Conservation (phyloP, 1,140 invertebrate genomes). For the Drosophila nikananu region DNA sequence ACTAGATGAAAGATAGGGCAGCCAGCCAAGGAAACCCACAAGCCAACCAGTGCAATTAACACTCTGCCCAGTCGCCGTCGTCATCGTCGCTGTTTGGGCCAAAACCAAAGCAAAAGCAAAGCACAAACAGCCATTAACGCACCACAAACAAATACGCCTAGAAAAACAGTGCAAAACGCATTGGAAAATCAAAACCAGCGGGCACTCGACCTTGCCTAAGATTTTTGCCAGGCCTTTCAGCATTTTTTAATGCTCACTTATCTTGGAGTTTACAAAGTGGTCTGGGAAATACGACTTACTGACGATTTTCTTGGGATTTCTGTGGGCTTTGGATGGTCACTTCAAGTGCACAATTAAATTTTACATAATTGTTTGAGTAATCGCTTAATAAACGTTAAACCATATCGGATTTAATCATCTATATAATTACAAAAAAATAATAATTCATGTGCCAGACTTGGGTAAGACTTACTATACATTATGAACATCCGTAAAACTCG, state of each 20-base stretch:
- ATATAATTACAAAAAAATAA: slow-evolving; percentile 8
- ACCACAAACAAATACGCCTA: slow-evolving; percentile 49
- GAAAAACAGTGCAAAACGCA: slow-evolving; percentile 49
- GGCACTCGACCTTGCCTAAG: slow-evolving; percentile 42
- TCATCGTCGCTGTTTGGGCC: neutral
- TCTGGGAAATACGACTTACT: slow-evolving; percentile 25
- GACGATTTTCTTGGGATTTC: slow-evolving; percentile 17
- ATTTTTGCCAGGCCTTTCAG: slow-evolving; percentile 43
- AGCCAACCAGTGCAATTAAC: slow-evolving; percentile 52
- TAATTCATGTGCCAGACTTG: neutral
- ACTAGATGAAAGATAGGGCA: slow-evolving; percentile 40
- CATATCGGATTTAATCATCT: slow-evolving; percentile 19
- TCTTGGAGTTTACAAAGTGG: slow-evolving; percentile 15
- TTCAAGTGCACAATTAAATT: slow-evolving; percentile 24
- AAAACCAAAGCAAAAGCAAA: slow-evolving; percentile 7
- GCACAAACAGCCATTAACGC: slow-evolving; percentile 49
- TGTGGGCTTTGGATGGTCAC: slow-evolving; percentile 18
- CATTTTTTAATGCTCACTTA: slow-evolving; percentile 13
- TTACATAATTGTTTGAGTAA: slow-evolving; percentile 36
- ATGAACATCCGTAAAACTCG: neutral
- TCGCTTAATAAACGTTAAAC: slow-evolving; percentile 12
- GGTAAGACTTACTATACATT: neutral
- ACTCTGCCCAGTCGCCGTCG: slow-evolving; percentile 29
- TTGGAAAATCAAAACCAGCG: slow-evolving; percentile 56
- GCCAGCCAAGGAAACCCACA: slow-evolving; percentile 46